A percentile compares a stretch with the other conserved stretches of the same genome.
These are phyloP conservation scores for Diplazon laetatorius DNA, from an alignment of 2,888 invertebrate genomes.

Conservation along the genomic window DNA sequence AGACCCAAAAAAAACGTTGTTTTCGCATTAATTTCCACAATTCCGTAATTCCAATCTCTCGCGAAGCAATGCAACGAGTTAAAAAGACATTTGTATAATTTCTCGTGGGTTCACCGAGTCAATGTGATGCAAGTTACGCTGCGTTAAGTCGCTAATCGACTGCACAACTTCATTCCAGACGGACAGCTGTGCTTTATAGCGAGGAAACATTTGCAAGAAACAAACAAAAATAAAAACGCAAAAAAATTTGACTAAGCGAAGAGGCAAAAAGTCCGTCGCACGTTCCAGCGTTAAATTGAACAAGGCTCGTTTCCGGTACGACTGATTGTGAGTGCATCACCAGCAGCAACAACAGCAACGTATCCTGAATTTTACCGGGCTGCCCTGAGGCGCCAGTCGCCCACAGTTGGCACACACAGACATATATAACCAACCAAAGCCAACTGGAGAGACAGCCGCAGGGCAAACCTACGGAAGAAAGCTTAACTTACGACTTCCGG, in stretches of 20 bases:
- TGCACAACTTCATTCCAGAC: constrained; percentile 60
- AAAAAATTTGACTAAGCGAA: constrained; percentile 37
- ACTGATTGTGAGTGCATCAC: constrained; percentile 66
- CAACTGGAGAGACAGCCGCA: constrained; percentile 26
- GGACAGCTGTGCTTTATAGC: constrained; percentile 41
- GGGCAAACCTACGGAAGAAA: constrained; percentile 46
- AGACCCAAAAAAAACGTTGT: no score
- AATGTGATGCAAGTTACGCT: constrained; percentile 24
- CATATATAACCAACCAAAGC: constrained; percentile 17
- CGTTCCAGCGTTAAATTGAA: constrained; percentile 70
- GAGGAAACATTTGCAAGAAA: constrained; percentile 21
- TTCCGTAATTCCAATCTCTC: no score
- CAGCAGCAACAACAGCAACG: constrained; percentile 4
- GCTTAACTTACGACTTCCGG: constrained; percentile 71
- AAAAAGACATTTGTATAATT: no score
- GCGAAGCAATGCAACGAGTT: no score
- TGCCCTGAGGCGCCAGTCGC: neutral
- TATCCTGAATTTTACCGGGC: constrained; percentile 62
- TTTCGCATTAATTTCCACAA: no score
- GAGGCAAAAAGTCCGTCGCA: constrained; percentile 37
- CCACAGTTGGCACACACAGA: constrained; percentile 19
- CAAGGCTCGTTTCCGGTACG: constrained; percentile 72
- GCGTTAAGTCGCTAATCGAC: constrained; percentile 42
- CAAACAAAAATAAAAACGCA: no score
- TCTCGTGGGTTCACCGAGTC: neutral